Evolutionary conservation across 2,797 vertebrate genomes (phyloP).

Genomic region (Oryzias dopingdopingensis): DNA sequence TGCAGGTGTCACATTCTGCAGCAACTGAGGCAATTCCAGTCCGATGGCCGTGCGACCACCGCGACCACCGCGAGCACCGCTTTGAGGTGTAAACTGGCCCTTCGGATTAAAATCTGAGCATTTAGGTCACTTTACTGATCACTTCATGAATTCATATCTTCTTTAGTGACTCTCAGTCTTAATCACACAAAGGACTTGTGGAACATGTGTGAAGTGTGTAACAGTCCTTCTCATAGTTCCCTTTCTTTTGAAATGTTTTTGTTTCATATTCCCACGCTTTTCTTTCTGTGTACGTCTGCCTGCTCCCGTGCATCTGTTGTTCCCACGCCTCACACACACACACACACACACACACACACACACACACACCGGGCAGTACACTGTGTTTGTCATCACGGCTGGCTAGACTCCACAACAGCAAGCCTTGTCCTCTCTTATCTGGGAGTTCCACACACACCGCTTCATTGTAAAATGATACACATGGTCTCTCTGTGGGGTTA

Average conservation of each 20-base stretch:
- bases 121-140: too few species aligned
- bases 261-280: slow-evolving; percentile 27
- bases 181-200: slow-evolving; percentile 33
- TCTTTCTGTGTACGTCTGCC: slow-evolving; percentile 36
- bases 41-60: too few species aligned
- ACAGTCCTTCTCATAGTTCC: slow-evolving; percentile 25
- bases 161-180: too few species aligned
- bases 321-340: slow-evolving; percentile 18
- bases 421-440: slow-evolving; percentile 56
- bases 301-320: slow-evolving; percentile 46
- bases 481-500: slow-evolving; percentile 22
- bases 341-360: too few species aligned
- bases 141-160: too few species aligned
- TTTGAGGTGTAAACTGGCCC: too few species aligned
- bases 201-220: slow-evolving; percentile 14
- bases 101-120: too few species aligned
- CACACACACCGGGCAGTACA: slow-evolving; percentile 34
- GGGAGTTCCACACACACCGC: slow-evolving; percentile 35
- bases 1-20: too few species aligned
- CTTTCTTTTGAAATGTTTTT: slow-evolving; percentile 19
- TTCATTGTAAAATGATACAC: slow-evolving; percentile 45
- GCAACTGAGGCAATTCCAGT: too few species aligned
- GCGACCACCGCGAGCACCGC: too few species aligned
- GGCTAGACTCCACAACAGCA: slow-evolving; percentile 35
- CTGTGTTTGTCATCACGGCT: slow-evolving; percentile 52